A percentile compares a stretch with the other conserved stretches of the same genome.
These are phyloP conservation scores for Zaprionus africanus DNA, from an alignment of 1,140 invertebrate genomes.

Conservation along the genomic window DNA sequence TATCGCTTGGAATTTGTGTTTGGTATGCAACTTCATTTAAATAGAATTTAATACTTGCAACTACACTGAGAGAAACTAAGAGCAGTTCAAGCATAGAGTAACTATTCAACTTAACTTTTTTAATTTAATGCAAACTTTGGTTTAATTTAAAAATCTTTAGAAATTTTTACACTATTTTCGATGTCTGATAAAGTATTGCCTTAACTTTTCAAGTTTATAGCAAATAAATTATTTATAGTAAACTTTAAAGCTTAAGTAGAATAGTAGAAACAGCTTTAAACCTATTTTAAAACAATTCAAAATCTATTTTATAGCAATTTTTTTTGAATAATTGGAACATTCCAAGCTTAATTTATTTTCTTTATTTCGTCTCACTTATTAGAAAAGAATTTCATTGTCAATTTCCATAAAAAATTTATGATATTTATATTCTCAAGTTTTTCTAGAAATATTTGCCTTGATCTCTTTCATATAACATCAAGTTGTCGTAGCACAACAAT, in stretches of 20 bases:
- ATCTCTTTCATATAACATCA: background rate
- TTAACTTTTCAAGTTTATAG: background rate
- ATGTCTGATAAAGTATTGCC: background rate
- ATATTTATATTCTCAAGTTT: background rate
- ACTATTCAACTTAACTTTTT: no score
- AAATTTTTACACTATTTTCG: no score
- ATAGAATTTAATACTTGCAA: constrained; percentile 16
- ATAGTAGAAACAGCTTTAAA: no score
- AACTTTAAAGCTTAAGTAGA: background rate
- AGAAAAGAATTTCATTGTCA: background rate
- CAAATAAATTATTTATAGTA: background rate
- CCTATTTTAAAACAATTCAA: no score
- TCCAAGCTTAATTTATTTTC: background rate
- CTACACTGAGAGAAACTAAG: background rate
- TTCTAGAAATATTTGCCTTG: background rate
- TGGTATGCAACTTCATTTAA: constrained; percentile 22
- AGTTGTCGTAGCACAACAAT: background rate
- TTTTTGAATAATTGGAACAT: background rate
- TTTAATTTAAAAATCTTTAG: no score
- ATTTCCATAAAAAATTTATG: background rate
- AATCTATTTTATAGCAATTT: background rate
- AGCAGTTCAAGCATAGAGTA: no score
- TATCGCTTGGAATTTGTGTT: constrained; percentile 31
- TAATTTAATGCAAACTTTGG: no score
- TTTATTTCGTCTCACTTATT: background rate